Evolutionary conservation across 2,113 vertebrate genomes (phyloP), one percentile per base, ranked within the genome.

Genomic region (Strix aluco): DNA sequence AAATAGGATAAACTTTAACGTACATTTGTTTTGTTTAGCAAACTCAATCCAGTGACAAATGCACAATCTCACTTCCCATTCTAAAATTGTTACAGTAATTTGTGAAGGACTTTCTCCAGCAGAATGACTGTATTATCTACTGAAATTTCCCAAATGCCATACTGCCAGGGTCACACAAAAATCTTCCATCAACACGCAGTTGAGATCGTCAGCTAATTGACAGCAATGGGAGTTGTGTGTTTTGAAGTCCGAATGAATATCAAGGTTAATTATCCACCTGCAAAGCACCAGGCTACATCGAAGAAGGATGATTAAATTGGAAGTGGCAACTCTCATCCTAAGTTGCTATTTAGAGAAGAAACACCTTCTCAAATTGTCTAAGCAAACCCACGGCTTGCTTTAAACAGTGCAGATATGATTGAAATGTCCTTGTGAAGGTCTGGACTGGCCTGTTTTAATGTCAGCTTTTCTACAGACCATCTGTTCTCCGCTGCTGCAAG

Each of bases 211-310:
- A 87, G 74, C 85, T 96, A 94, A 96, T 89, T 96, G 97, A 94
- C 90, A 96, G 94, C 90, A 52, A 36, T 44, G 71, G 90, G 96
- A 97, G 40, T 67, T 83, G 65, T 63, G 21, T 91, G 83, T 91
- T 95, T 86, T 91, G 71, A 90, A 93, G 74, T 94, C 83, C 11
- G 0, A 95, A 90, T 42, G 84, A 92, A 86, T 92, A 96, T 57
- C 91, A 96, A 95, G 96, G 94, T 97, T 96, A 97, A 96, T 97
- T 96, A 94, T 70, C 55, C 70, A 77, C 51, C 62, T 95, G 89
- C 57, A 88, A 92, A 88, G 55, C 74, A 95, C 66, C 42, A 51
- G 42, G 46, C 57, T 89, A 13, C 65, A 74, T 92, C 92, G 97
- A 95, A 85, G 65, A 54, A 73, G n/a, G 44, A 15, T 86, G 84